A percentile compares a stretch with the other conserved stretches of the same genome.
Conservation (phyloP, 2,888 invertebrate genomes). For the Pemphredon lugubris region DNA sequence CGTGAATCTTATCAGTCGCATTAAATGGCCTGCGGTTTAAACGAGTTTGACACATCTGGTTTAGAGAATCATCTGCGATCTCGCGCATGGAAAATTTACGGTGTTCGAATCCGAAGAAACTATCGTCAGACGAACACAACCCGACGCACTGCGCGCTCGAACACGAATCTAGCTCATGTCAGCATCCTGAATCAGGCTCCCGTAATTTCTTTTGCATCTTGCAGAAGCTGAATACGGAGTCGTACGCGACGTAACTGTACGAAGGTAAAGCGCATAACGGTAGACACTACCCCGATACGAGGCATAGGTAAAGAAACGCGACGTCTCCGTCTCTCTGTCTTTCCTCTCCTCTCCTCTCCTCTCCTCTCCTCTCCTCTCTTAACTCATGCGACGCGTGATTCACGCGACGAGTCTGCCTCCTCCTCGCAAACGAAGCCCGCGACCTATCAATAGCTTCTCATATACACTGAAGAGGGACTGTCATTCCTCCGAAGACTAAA, state of each 20-base stretch:
- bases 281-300: constrained; percentile 11
- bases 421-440: constrained; percentile 58
- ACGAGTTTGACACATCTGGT: no score
- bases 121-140: no score
- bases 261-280: constrained; percentile 14
- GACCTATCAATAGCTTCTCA: constrained; percentile 78
- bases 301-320: constrained; percentile 48
- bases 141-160: no score
- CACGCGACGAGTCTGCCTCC: constrained; percentile 68
- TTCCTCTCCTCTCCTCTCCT: constrained; percentile 13
- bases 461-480: constrained; percentile 76
- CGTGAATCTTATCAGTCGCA: no score
- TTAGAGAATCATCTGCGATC: no score
- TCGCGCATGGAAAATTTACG: no score
- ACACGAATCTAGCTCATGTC: no score
- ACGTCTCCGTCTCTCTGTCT: constrained; percentile 10
- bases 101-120: no score
- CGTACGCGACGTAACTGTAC: not conserved
- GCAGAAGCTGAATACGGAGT: not conserved
- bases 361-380: constrained; percentile 8
- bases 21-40: no score
- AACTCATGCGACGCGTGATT: constrained; percentile 65
- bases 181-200: no score
- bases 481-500: constrained; percentile 77
- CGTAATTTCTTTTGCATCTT: no score